These are phyloP conservation scores for Thera obeliscata DNA, from an alignment of 2,888 invertebrate genomes.

Conservation along the genomic window DNA sequence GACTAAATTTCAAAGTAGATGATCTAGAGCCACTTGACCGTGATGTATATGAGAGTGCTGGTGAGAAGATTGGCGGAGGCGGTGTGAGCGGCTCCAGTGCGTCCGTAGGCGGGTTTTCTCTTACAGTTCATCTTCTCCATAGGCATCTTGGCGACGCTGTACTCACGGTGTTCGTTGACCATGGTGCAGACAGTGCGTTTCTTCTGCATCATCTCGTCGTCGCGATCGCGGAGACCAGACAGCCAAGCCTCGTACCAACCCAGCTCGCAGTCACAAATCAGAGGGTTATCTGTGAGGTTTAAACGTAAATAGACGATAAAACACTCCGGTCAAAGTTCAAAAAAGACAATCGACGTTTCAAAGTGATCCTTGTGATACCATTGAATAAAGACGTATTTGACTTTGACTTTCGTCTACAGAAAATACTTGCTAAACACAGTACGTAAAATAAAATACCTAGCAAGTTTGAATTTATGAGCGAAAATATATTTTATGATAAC, in stretches of 20 bases:
- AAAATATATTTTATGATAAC: too few species aligned
- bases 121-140: conserved; percentile 93
- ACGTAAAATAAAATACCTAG: too few species aligned
- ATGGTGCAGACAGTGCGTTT: conserved; percentile 93
- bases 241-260: conserved; percentile 95
- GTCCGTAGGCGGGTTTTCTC: conserved; percentile 84
- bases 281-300: conserved; percentile 89
- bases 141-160: conserved; percentile 92
- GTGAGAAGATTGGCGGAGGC: conserved; percentile 54
- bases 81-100: conserved; percentile 60
- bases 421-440: too few species aligned
- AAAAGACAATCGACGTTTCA: too few species aligned
- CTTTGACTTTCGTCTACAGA: too few species aligned
- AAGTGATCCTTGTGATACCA: too few species aligned
- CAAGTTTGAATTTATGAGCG: too few species aligned
- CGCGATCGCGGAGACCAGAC: conserved; percentile 90
- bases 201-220: conserved; percentile 95
- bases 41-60: conserved; percentile 58
- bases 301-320: neutral
- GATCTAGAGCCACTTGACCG: conserved; percentile 68
- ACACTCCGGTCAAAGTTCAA: too few species aligned
- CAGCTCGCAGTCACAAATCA: conserved; percentile 94
- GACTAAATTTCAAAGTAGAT: conserved; percentile 44
- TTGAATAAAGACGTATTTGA: too few species aligned
- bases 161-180: conserved; percentile 92